Conservation (phyloP, 2,888 invertebrate species). For the Erebia palarica region DNA sequence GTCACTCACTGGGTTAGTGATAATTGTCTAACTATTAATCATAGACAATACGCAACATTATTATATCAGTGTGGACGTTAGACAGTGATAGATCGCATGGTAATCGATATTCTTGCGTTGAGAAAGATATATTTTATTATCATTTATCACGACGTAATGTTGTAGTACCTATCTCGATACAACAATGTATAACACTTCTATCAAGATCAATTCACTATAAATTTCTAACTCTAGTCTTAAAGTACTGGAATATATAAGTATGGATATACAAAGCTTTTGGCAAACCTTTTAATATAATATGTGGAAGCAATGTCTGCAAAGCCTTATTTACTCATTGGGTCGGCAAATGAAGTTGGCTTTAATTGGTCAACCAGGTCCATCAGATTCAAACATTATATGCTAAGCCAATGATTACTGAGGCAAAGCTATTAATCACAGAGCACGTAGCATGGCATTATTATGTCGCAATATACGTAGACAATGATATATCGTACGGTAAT, state of each 20-base stretch:
- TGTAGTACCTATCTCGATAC: not conserved
- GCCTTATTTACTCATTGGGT: not conserved
- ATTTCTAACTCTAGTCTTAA: no score
- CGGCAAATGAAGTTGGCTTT: not conserved
- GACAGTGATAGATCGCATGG: slow-evolving; percentile 5
- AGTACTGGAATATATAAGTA: no score
- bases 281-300: not conserved
- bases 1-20: not conserved
- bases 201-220: no score
- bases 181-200: not conserved
- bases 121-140: not conserved
- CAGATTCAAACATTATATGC: slow-evolving; percentile 10
- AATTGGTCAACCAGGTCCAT: slow-evolving; percentile 3
- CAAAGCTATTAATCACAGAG: slow-evolving; percentile 5
- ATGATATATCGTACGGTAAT: slow-evolving; percentile 10
- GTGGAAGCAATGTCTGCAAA: not conserved
- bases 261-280: not conserved
- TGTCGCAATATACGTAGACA: slow-evolving; percentile 9
- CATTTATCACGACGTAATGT: not conserved
- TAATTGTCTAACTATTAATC: slow-evolving; percentile 5
- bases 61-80: slow-evolving; percentile 7
- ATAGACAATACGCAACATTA: slow-evolving; percentile 13
- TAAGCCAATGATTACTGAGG: slow-evolving; percentile 1
- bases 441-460: not conserved
- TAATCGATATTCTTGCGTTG: slow-evolving; percentile 2